Base-by-base conservation (phyloP, 64 coral and sea anemone genomes). In the Dendronephthya gigantea region DNA sequence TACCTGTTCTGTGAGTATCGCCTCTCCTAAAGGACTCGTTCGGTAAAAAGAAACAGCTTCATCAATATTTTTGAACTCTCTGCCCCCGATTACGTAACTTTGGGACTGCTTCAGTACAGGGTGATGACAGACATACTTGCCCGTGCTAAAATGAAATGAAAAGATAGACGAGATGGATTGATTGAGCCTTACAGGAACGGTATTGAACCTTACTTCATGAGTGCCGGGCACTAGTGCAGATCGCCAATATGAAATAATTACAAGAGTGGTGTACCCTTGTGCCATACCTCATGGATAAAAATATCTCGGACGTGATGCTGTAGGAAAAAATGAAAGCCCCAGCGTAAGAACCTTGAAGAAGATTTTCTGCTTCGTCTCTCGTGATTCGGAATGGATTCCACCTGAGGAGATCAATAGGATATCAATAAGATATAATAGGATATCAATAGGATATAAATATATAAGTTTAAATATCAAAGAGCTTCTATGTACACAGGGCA, bases 61-160 rank as follows among this genome's bases (percentile, higher is more conserved):
- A 15, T 89, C 89, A 29, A 96, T 89, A n/a, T 88, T 96, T 36
- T 83, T 84, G 72, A 96, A 96, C 17, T 65, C 82, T 35, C 83
- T 88, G 1, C 91, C 94, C 12, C 94, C 94, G 8, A 96, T 89
- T 47, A 88, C 90, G 38, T 86, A 96, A 8, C 83, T 81, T 16
- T 96, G 91, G 31, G 90, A 83, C 74, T 91, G 89, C 83, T 91
- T 83, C 25, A 96, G 49, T 35, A 96, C 83, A 3, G 94, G 82
- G 34, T 96, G 94, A 37, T 96, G 94, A 66, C 94, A 96, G 32
- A 96, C 94, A 31, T 96, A 96, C 49, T 89, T 96, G 35, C 94
- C 94, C 17, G 82, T 89, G 72, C 94, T 96, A 48, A 7, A 84
- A 45, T 41, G 23, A 59, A 88, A 27, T 39, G 29, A 89, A 33